Percentiles rank a stretch among this genome's conserved stretches.
Evolutionary conservation across 2,888 invertebrate species (phyloP).

Genomic region (Pristionchus exspectatus): DNA sequence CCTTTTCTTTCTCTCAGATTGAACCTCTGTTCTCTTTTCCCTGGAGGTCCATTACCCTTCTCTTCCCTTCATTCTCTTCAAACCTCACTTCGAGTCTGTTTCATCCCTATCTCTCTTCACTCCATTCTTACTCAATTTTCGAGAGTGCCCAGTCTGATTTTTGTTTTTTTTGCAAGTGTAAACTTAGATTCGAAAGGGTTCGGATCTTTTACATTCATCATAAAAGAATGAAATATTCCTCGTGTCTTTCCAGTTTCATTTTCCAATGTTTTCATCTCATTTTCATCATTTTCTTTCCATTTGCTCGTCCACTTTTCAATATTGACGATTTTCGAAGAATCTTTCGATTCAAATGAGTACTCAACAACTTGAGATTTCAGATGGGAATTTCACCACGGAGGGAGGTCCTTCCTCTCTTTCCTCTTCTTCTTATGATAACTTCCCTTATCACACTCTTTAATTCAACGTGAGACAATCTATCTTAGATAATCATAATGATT

Average conservation of each 20-base stretch:
- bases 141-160: background rate
- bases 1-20: background rate
- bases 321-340: background rate
- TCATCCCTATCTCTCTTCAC: slow-evolving; percentile 21
- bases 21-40: background rate
- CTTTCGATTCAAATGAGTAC: background rate
- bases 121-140: slow-evolving; percentile 6
- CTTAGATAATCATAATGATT: background rate
- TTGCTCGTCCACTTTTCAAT: slow-evolving; percentile 20
- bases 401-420: background rate
- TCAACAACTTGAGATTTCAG: background rate
- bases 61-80: slow-evolving; percentile 26
- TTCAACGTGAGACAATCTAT: background rate
- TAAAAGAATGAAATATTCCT: background rate
- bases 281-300: background rate
- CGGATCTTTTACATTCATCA: background rate
- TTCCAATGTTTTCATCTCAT: background rate
- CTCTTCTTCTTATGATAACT: background rate
- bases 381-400: background rate
- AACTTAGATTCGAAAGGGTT: background rate
- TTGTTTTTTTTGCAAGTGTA: background rate
- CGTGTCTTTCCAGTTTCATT: background rate
- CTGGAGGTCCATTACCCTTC: background rate
- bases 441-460: background rate
- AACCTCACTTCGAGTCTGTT: background rate